Evolutionary conservation across 2,113 vertebrate genomes (phyloP).

Genomic region (Prochilodus magdalenae): DNA sequence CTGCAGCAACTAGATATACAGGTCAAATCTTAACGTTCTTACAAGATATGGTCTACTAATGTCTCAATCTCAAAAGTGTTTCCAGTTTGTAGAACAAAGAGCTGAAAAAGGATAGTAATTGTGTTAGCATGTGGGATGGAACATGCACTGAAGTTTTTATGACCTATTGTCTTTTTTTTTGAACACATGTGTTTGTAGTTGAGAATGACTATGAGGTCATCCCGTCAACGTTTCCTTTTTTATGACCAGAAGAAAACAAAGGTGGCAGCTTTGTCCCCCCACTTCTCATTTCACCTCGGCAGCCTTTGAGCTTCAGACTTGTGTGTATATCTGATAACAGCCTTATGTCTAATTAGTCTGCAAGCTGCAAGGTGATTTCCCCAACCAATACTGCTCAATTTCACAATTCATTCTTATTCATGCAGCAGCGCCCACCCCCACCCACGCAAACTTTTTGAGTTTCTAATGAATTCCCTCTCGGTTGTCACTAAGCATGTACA

Average conservation of each 20-base stretch:
- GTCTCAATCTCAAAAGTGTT: constrained; percentile 5
- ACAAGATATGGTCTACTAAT: not conserved
- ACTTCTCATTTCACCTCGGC: constrained; percentile 46
- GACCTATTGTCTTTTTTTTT: constrained; percentile 63
- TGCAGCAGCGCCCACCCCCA: not conserved
- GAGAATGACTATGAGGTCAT: constrained; percentile 60
- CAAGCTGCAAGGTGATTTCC: constrained; percentile 65
- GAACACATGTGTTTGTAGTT: constrained; percentile 51
- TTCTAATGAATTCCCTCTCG: constrained; percentile 37
- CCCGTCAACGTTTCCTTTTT: constrained; percentile 54
- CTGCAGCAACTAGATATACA: constrained; percentile 24
- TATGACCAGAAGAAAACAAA: constrained; percentile 62
- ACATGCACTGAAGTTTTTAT: constrained; percentile 63
- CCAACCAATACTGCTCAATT: constrained; percentile 55
- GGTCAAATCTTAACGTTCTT: constrained; percentile 22
- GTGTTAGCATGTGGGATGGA: constrained; percentile 52
- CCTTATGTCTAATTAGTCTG: constrained; percentile 56
- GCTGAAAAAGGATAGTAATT: constrained; percentile 56
- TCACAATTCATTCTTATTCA: constrained; percentile 45
- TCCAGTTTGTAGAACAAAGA: constrained; percentile 51
- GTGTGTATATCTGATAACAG: constrained; percentile 61
- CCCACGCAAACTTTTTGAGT: constrained; percentile 15
- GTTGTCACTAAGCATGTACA: constrained; percentile 35
- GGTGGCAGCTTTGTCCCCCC: constrained; percentile 39
- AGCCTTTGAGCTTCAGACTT: constrained; percentile 30